phyloP scores from a whole-genome alignment of 2,113 vertebrate genomes.

The Eudyptes chrysolophus region DNA sequence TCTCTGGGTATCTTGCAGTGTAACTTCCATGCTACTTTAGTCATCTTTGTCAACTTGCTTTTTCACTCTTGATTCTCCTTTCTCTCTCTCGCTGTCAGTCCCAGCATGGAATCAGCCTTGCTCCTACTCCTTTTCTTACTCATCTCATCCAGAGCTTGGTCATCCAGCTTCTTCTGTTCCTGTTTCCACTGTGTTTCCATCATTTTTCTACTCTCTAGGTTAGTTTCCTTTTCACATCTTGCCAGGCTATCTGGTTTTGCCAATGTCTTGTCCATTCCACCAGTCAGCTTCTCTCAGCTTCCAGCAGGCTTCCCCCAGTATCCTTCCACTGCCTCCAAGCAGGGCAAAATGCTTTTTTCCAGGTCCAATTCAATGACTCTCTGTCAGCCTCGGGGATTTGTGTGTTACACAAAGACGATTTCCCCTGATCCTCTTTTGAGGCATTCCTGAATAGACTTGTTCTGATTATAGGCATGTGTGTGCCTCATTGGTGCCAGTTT shows the following conservation, averaged over 20 bases:
- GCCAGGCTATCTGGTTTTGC: neutral
- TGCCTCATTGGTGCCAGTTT: neutral
- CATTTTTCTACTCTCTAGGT: neutral
- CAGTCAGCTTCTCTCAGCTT: neutral
- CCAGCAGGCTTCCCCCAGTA: neutral
- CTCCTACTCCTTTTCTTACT: neutral
- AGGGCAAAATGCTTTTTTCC: neutral
- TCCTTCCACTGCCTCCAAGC: neutral
- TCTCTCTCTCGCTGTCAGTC: neutral
- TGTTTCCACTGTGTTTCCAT: neutral
- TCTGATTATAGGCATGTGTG: neutral
- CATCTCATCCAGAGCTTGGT: neutral
- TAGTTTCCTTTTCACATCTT: neutral
- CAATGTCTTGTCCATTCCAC: neutral
- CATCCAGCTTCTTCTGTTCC: neutral
- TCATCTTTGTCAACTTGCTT: neutral
- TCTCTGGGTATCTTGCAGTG: neutral
- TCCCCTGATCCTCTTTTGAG: neutral
- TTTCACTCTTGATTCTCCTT: neutral
- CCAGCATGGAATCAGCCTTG: neutral
- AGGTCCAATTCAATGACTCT: neutral
- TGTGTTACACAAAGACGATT: neutral
- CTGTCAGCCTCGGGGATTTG: neutral
- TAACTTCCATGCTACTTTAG: neutral
- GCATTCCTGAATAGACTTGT: neutral